Evolutionary conservation across 2,113 vertebrate genomes (phyloP).

Genomic region (Pelobates fuscus): DNA sequence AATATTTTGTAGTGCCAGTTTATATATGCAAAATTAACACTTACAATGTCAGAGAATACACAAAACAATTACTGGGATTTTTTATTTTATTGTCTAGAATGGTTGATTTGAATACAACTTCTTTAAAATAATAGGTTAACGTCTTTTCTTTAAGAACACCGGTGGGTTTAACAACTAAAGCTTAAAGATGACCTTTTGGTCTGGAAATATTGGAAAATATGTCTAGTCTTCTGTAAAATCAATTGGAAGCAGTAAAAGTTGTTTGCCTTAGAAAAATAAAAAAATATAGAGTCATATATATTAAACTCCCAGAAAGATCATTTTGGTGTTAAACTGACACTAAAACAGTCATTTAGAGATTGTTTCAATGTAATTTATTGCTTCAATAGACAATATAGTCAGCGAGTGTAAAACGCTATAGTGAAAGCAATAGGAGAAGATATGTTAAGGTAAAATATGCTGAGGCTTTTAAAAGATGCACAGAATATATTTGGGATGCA

Average conservation of each 20-base stretch:
- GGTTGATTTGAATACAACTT: too few relatives aligned
- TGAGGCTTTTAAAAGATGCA: too few relatives aligned
- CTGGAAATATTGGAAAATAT: slow-evolving; percentile 47
- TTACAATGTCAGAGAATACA: too few relatives aligned
- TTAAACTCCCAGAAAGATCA: slow-evolving; percentile 28
- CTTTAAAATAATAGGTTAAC: slow-evolving; percentile 13
- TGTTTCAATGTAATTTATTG: slow-evolving; percentile 39
- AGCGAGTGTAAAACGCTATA: slow-evolving; percentile 17
- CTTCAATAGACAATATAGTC: slow-evolving; percentile 36
- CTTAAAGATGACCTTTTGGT: slow-evolving; percentile 41
- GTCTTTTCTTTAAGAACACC: slow-evolving; percentile 24
- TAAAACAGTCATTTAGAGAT: slow-evolving; percentile 39
- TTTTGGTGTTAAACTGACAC: slow-evolving; percentile 49
- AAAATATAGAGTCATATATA: slow-evolving; percentile 47
- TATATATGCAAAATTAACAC: too few relatives aligned
- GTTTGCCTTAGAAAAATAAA: slow-evolving; percentile 47
- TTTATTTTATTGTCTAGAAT: too few relatives aligned
- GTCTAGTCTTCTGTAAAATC: slow-evolving; percentile 48
- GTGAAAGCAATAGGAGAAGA: background rate
- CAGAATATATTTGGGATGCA: too few relatives aligned
- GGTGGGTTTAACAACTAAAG: slow-evolving; percentile 32
- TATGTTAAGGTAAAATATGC: background rate
- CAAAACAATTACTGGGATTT: too few relatives aligned
- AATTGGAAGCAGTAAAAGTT: slow-evolving; percentile 46
- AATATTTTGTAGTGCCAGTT: too few relatives aligned